Percentiles rank a stretch among this genome's conserved stretches.
Conservation (phyloP, 2,113 vertebrate genomes). For the Diphyllodes magnificus region DNA sequence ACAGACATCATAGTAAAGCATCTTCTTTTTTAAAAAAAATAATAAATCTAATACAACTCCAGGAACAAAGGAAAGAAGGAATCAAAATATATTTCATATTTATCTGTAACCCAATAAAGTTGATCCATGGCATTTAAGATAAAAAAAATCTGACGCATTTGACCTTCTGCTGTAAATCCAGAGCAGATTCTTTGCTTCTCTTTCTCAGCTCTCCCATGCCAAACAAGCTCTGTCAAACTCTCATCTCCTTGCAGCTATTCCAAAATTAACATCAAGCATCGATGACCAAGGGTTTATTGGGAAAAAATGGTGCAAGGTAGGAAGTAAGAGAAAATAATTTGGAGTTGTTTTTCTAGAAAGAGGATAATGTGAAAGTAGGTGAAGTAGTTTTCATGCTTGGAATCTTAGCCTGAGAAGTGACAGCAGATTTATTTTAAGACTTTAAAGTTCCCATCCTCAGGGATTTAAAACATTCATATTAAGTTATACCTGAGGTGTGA, state of each 20-base stretch:
- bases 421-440: neutral
- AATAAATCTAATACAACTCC: neutral
- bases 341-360: neutral
- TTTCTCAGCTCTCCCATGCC: neutral
- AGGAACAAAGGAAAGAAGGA: neutral
- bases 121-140: neutral
- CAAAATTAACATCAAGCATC: neutral
- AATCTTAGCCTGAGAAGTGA: neutral
- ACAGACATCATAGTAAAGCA: neutral
- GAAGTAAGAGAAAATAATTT: neutral
- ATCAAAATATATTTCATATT: neutral
- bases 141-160: neutral
- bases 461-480: neutral
- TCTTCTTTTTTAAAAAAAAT: neutral
- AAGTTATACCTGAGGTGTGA: neutral
- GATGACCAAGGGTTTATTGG: neutral
- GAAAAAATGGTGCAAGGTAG: neutral
- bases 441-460: neutral
- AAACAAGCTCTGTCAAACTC: neutral
- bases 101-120: neutral
- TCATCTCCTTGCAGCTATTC: neutral
- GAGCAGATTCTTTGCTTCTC: neutral
- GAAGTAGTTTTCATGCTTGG: neutral
- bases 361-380: neutral
- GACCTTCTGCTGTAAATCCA: neutral